Base-by-base conservation (phyloP, 2,888 invertebrate genomes). In the Mesoligia furuncula region DNA sequence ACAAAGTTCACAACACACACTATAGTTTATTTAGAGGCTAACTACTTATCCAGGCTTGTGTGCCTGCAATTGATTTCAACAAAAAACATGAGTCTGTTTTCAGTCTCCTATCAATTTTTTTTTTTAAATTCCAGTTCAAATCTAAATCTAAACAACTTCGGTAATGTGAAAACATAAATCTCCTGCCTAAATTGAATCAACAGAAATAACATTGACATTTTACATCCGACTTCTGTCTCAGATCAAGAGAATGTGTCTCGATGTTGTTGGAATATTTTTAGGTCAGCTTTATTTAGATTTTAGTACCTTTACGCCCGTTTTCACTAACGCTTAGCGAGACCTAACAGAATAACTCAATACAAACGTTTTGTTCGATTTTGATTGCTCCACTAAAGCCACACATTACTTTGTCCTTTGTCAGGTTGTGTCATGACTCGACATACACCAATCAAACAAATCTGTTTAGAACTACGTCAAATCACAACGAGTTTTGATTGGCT, bases 161-260 rank as follows among this genome's bases (percentile, higher is more conserved):
- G 17, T 31, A 36, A 36, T 45, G 15, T n/a, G 8, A 42, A 73
- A 45, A 31, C 42, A 71, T 73, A 71, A 73, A 73, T 72, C 31
- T 45, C 7, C 7, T 27, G 13, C 72, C 2, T 31, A n/a, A 57
- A 72, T 74, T 45, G 45, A 59, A 74, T 73, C 20, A 45, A 45
- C 31, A 13, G 31, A 45, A 74, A 57, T 59, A 31, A 57, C 54
- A 54, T 73, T 70, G 73, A 74, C 73, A 45, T 73, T 73, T 45
- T 68, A 54, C 77, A 68, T 57, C 45, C 57, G 54, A 48, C 62
- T 68, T 48, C 31, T 27, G 13, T 27, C 17, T 20, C 2, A 72
- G 15, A 54, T 73, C 73, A 27, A 15, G 31, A 45, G 45, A 73
- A 59, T 45, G 57, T 57, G 57, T 57, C 31, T 13, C 31, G 31